Conservation (phyloP, 2,797 vertebrate species). For the Gymnoscopelus braueri region DNA sequence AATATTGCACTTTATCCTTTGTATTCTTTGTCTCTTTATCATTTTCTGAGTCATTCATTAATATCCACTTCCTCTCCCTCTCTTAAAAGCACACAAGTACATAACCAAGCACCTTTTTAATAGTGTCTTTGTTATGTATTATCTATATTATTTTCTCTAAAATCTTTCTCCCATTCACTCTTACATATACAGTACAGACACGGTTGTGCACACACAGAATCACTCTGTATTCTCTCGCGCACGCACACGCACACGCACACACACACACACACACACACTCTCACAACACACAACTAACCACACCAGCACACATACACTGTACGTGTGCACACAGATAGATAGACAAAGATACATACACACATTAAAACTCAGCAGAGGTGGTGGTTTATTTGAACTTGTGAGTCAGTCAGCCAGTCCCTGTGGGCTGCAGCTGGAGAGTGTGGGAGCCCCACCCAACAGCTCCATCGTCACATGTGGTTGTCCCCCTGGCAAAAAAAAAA, state of each 20-base stretch:
- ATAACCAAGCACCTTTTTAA: too few species aligned
- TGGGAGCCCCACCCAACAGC: constrained; percentile 69
- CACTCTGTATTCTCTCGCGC: too few species aligned
- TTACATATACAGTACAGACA: not conserved
- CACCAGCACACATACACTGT: not conserved
- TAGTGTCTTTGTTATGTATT: too few species aligned
- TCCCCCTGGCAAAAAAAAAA: constrained; percentile 41
- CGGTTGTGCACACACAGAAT: too few species aligned
- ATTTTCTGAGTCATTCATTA: too few species aligned
- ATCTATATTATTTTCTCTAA: not conserved
- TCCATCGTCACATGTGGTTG: constrained; percentile 62
- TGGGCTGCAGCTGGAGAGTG: constrained; percentile 64
- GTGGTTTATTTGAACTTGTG: constrained; percentile 74
- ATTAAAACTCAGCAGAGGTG: constrained; percentile 33
- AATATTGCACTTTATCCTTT: not conserved
- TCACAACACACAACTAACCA: constrained; percentile 2
- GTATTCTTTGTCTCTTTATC: too few species aligned
- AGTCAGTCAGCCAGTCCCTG: constrained; percentile 67
- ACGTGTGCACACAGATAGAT: constrained; percentile 1
- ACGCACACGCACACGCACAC: not conserved
- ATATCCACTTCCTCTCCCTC: too few species aligned
- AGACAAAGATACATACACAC: not conserved
- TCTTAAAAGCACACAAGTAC: too few species aligned
- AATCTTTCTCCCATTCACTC: not conserved
- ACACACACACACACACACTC: constrained; percentile 3